Conservation (phyloP, 2,113 vertebrate genomes). For the Heliornis fulica region DNA sequence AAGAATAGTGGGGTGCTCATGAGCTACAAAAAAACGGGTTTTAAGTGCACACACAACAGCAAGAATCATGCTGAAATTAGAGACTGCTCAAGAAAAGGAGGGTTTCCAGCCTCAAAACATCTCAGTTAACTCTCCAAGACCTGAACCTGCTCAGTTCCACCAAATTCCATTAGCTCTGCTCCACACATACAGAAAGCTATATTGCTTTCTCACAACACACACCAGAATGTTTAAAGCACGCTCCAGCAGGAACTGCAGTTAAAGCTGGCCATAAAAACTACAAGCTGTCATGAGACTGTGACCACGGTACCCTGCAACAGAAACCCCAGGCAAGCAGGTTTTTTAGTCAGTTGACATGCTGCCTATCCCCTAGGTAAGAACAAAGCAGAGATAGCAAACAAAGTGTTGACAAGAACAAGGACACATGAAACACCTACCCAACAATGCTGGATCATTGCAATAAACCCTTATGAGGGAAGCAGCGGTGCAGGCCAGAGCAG, state of each 20-base stretch:
- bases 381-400: neutral
- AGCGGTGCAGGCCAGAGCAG: fast-evolving
- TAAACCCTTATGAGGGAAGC: neutral
- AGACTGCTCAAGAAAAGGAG: neutral
- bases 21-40: neutral
- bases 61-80: fast-evolving
- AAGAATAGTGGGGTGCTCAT: neutral
- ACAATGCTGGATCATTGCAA: neutral
- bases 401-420: neutral
- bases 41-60: neutral
- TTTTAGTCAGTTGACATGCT: fast-evolving
- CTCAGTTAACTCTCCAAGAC: neutral
- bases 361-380: neutral
- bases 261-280: neutral
- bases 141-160: neutral
- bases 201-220: neutral
- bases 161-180: neutral
- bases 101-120: neutral
- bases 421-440: neutral
- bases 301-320: neutral
- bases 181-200: neutral
- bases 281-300: fast-evolving
- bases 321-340: neutral
- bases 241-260: neutral
- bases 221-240: fast-evolving